phyloP scores from a whole-genome alignment of 2,113 vertebrate genomes.

The Acrocephalus arundinaceus region DNA sequence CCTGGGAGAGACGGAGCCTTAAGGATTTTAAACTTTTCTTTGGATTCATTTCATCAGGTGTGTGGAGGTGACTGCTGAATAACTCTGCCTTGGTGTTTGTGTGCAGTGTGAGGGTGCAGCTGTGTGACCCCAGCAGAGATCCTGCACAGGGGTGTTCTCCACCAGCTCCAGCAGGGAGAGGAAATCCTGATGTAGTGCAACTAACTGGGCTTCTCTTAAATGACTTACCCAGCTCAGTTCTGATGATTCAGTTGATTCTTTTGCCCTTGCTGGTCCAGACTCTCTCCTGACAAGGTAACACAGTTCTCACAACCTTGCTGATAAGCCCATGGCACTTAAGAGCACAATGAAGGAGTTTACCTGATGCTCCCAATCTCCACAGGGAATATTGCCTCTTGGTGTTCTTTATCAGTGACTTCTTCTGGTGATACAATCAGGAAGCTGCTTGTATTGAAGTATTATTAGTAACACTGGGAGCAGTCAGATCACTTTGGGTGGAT shows the following conservation, averaged over 20 bases:
- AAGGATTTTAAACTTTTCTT: not conserved
- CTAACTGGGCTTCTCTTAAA: not conserved
- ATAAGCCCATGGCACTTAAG: slow-evolving; percentile 6
- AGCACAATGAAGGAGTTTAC: not conserved
- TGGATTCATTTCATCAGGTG: not conserved
- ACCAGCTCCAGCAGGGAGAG: not conserved
- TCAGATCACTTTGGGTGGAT: not conserved
- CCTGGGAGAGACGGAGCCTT: not conserved
- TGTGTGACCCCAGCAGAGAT: not conserved
- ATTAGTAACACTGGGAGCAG: slow-evolving; percentile 24
- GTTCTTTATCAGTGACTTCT: slow-evolving; percentile 45
- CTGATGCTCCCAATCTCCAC: slow-evolving; percentile 16
- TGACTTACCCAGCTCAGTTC: not conserved
- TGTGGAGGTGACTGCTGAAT: fast-evolving
- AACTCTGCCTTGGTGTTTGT: fast-evolving
- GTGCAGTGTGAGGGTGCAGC: not conserved
- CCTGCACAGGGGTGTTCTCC: not conserved
- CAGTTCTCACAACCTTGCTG: not conserved
- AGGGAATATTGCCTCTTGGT: slow-evolving; percentile 29
- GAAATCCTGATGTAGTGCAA: not conserved
- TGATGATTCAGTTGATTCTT: not conserved
- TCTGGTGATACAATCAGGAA: slow-evolving; percentile 32
- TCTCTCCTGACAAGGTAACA: not conserved
- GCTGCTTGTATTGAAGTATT: not conserved
- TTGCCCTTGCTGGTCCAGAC: not conserved